Conservation (phyloP, 1,140 invertebrate genomes). For the Akabosia matsudoensis region DNA sequence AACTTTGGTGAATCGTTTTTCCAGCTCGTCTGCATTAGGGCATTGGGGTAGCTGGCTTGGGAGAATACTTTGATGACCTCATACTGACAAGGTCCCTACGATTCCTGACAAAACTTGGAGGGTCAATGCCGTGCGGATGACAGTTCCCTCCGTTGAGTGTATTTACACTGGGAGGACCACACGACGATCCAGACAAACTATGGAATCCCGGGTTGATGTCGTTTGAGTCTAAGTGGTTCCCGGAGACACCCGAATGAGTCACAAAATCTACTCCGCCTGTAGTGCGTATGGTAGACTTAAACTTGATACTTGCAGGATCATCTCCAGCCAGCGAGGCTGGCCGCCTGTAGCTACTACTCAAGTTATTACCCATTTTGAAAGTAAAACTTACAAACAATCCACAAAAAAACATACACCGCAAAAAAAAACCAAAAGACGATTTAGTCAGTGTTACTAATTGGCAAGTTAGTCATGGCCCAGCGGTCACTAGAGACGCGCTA, state of each 20-base stretch:
- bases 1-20: conserved; percentile 89
- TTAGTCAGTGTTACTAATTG: no score
- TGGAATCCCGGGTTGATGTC: conserved; percentile 18
- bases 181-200: conserved; percentile 18
- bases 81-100: conserved; percentile 45
- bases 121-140: background rate
- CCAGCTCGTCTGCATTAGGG: conserved; percentile 82
- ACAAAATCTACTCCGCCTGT: conserved; percentile 35
- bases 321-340: conserved; percentile 17
- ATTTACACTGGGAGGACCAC: background rate
- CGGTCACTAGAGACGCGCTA: no score
- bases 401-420: background rate
- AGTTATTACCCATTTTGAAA: conserved; percentile 36
- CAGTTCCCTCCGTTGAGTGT: background rate
- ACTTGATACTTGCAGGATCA: conserved; percentile 27
- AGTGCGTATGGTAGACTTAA: conserved; percentile 40
- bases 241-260: background rate
- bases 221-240: background rate
- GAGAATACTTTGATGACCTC: conserved; percentile 46
- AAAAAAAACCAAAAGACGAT: no score
- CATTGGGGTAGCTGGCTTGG: conserved; percentile 61
- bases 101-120: conserved; percentile 41
- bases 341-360: conserved; percentile 34
- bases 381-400: background rate
- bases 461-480: no score